Evolutionary conservation across 2,888 invertebrate species (phyloP).

Genomic region (Chloroclystis v-ata): DNA sequence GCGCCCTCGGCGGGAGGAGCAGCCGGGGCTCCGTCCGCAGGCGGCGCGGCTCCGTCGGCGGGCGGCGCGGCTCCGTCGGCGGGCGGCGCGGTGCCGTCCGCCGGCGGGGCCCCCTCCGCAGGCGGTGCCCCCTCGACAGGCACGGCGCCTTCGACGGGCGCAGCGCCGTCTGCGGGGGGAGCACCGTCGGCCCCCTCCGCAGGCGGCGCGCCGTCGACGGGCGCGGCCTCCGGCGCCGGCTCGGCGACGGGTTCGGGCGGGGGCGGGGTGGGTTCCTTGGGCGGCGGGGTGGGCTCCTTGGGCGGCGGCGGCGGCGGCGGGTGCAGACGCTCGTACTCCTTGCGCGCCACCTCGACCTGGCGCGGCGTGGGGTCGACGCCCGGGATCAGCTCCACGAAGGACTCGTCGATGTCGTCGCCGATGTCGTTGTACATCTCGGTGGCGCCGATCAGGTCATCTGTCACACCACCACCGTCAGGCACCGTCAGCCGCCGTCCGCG

Average conservation of each 20-base stretch:
- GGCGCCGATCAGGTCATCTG: slow-evolving; percentile 91
- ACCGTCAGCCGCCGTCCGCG: slow-evolving; percentile 20
- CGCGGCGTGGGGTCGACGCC: slow-evolving; percentile 72
- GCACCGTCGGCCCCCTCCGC: slow-evolving; percentile 16
- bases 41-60: slow-evolving; percentile 42
- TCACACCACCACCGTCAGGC: slow-evolving; percentile 47
- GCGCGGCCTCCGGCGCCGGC: slow-evolving; percentile 12
- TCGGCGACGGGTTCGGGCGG: slow-evolving; percentile 32
- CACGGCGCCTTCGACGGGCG: slow-evolving; percentile 34
- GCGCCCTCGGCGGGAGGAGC: slow-evolving; percentile 46
- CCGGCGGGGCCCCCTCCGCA: slow-evolving; percentile 29
- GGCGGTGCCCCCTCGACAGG: slow-evolving; percentile 43
- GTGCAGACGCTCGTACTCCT: slow-evolving; percentile 48
- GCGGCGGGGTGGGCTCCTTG: slow-evolving; percentile 32
- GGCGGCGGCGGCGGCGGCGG: slow-evolving; percentile 34
- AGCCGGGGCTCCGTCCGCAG: slow-evolving; percentile 44
- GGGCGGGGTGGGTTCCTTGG: slow-evolving; percentile 32
- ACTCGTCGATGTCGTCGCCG: slow-evolving; percentile 94
- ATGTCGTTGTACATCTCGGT: slow-evolving; percentile 96
- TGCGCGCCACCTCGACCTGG: slow-evolving; percentile 52
- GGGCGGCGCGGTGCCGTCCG: slow-evolving; percentile 26
- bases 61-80: slow-evolving; percentile 33
- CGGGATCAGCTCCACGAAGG: slow-evolving; percentile 89
- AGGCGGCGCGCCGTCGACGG: slow-evolving; percentile 18
- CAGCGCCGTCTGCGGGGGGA: slow-evolving; percentile 46